Evolutionary conservation across 2,797 vertebrate species (phyloP).

Genomic region (Microctenopoma steveboyesi): DNA sequence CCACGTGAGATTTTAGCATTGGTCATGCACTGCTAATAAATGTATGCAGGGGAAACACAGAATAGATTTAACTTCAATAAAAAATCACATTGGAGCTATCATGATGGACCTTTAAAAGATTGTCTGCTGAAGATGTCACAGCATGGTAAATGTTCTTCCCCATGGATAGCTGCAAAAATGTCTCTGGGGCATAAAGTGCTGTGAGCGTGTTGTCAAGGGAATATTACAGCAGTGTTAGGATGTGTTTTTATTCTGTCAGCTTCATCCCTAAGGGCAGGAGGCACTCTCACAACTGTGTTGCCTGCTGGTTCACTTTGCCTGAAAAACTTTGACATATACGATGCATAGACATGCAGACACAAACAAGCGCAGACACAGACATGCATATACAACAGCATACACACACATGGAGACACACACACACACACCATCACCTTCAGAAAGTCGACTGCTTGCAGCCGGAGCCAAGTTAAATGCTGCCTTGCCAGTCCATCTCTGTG

Average conservation of each 20-base stretch:
- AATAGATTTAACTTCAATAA: too few relatives aligned
- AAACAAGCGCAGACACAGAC: constrained; percentile 12
- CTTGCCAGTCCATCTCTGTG: constrained; percentile 59
- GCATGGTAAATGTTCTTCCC: constrained; percentile 58
- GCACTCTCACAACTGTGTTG: constrained; percentile 61
- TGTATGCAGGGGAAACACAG: too few relatives aligned
- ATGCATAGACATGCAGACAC: constrained; percentile 29
- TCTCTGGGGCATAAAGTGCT: constrained; percentile 71
- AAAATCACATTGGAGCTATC: constrained; percentile 10
- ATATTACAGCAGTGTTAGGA: constrained; percentile 74
- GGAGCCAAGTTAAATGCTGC: constrained; percentile 72
- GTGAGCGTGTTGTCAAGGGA: constrained; percentile 72
- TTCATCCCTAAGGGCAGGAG: constrained; percentile 68
- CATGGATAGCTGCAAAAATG: constrained; percentile 48
- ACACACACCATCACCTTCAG: constrained; percentile 56
- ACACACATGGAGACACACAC: too few relatives aligned
- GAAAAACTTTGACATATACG: constrained; percentile 60
- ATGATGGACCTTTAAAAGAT: constrained; percentile 43
- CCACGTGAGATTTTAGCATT: too few relatives aligned
- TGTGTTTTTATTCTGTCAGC: constrained; percentile 79
- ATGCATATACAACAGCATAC: not conserved
- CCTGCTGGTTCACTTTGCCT: constrained; percentile 69
- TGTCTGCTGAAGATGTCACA: constrained; percentile 50
- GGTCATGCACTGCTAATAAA: too few relatives aligned
- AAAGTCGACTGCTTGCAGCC: constrained; percentile 62